Evolutionary conservation across 2,888 invertebrate genomes (phyloP).

Genomic region (Chironomus tentans): DNA sequence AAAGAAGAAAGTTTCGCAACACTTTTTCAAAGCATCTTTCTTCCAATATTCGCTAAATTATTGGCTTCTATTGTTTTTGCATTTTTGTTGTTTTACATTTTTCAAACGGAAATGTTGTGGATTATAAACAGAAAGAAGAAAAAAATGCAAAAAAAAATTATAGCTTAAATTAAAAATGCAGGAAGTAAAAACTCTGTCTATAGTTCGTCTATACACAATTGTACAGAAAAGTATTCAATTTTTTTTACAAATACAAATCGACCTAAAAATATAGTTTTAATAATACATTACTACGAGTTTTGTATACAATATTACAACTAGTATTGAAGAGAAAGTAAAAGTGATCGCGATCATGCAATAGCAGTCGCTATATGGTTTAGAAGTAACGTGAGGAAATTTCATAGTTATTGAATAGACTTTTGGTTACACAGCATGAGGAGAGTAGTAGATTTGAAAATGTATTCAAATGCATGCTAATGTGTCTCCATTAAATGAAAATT

Average conservation of each 20-base stretch:
- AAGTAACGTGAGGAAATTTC: neutral
- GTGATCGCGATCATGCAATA: slow-evolving; percentile 26
- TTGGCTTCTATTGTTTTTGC: neutral
- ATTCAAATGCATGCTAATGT: neutral
- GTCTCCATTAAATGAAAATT: neutral
- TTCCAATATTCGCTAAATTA: neutral
- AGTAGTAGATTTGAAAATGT: neutral
- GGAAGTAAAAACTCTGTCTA: neutral
- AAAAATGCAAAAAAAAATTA: neutral
- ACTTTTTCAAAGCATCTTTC: neutral
- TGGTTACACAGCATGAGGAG: neutral
- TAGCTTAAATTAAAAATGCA: neutral
- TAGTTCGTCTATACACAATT: neutral
- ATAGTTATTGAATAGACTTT: neutral
- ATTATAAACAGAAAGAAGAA: neutral
- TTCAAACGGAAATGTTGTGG: neutral
- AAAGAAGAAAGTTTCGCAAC: too few relatives aligned
- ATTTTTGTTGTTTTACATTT: neutral
- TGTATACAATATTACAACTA: neutral
- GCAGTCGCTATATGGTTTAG: neutral
- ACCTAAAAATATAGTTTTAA: neutral
- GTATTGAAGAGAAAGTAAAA: slow-evolving; percentile 22
- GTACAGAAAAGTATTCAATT: neutral
- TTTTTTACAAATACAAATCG: neutral
- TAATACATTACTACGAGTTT: neutral